Evolutionary conservation across 2,113 vertebrate species (phyloP).

Genomic region (Strix aluco): DNA sequence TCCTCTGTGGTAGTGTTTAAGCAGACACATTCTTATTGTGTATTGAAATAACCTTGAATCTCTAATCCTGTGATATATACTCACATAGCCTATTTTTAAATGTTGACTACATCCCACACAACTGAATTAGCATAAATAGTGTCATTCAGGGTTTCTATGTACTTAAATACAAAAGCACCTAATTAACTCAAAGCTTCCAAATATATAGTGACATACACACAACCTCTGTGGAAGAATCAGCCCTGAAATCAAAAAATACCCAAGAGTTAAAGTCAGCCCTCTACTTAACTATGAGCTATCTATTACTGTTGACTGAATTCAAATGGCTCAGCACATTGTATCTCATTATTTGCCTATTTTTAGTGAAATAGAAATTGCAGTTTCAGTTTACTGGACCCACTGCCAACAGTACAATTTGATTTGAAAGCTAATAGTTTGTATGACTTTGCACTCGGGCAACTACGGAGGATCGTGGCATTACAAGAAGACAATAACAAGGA

Average conservation of each 20-base stretch:
- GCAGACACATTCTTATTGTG: background rate
- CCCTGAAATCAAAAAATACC: background rate
- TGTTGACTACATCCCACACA: constrained; percentile 1
- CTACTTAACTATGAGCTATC: background rate
- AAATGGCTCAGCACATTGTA: background rate
- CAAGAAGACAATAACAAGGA: background rate
- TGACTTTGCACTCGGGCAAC: constrained; percentile 6
- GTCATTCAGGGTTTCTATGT: background rate
- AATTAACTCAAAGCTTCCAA: constrained; percentile 9
- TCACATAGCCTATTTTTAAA: background rate
- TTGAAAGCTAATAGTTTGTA: constrained; percentile 25
- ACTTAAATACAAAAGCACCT: background rate
- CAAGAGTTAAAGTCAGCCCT: background rate
- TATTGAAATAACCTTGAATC: constrained; percentile 42
- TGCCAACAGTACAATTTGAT: background rate
- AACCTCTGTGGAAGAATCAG: background rate
- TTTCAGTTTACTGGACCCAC: constrained; percentile 8
- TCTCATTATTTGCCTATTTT: constrained; percentile 33
- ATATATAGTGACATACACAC: background rate
- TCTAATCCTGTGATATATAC: background rate
- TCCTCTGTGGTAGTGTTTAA: background rate
- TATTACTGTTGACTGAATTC: constrained; percentile 1
- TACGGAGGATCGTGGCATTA: background rate
- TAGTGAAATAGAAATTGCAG: background rate
- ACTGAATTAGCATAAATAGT: constrained; percentile 32